Base-by-base conservation (phyloP, 2,797 vertebrate genomes). In the Paedocypris micromegethes region DNA sequence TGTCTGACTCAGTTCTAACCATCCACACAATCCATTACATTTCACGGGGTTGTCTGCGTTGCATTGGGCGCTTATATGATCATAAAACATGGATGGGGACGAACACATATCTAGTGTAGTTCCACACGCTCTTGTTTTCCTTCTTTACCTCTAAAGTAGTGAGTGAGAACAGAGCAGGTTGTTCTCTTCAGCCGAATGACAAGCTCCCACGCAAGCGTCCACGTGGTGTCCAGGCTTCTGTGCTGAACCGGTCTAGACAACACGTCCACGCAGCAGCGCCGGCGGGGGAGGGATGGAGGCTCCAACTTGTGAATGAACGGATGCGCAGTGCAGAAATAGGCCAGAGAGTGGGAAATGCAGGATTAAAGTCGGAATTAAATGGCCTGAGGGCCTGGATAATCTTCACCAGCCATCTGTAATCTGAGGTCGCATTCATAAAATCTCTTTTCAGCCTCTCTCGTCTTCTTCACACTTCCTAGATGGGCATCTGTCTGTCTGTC, bases 331-430 rank as follows among this genome's bases (percentile, higher is more conserved):
- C 43, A 50, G 61, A 59, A 47, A 43, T 50, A 63, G 68, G 41
- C 56, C 58, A 57, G 42, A 9, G 39, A 48, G 5, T 52, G 64
- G 42, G 51, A 61, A 71, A 64, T 58, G 46, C 49, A 61, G 67
- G 70, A 69, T 75, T 72, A 72, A 8, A 6, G 39, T 55, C 39
- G 54, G 68, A 62, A 72, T 74, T 72, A 76, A 66, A 52, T 45
- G 38, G 39, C 5, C 7, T 9, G 46, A 42, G 48, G 23, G 49
- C 6, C 37, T 56, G 40, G 64, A 59, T 73, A 71, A 75, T 79
- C 73, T 64, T 66, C 51, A 68, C 69, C 61, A 61, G 47, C 47
- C 41, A 49, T 71, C 45, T 48, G 45, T 73, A 66, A 72, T 69
- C 71, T 60, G 58, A 53, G 58, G 53, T 73, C 61, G 59, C 44